Evolutionary conservation across 2,888 invertebrate genomes (phyloP).

Genomic region (Busseola fusca): DNA sequence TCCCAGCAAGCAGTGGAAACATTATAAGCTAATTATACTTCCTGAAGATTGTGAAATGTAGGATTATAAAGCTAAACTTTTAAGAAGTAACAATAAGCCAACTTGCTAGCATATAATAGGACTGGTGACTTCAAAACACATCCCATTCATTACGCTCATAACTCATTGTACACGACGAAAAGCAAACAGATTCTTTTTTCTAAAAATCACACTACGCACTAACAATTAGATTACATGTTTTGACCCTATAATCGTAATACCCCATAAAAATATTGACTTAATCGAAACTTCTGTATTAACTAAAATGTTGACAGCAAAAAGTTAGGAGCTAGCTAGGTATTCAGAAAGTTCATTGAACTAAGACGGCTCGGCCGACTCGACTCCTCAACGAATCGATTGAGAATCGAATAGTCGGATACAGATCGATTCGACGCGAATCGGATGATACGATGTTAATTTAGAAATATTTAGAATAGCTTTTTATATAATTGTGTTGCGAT

Average conservation of each 20-base stretch:
- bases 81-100: not conserved
- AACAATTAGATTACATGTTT: constrained; percentile 43
- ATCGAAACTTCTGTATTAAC: constrained; percentile 48
- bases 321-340: constrained; percentile 62
- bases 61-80: not conserved
- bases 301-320: constrained; percentile 53
- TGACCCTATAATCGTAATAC: constrained; percentile 52
- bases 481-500: constrained; percentile 47
- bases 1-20: not conserved
- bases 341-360: constrained; percentile 64
- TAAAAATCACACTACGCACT: constrained; percentile 36
- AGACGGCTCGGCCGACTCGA: constrained; percentile 60
- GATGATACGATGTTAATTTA: constrained; percentile 65
- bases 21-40: not conserved
- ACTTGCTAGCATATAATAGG: constrained; percentile 30
- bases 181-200: not conserved
- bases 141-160: constrained; percentile 11
- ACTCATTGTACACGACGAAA: constrained; percentile 2
- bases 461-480: constrained; percentile 64
- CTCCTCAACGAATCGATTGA: constrained; percentile 82
- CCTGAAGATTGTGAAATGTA: not conserved
- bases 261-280: constrained; percentile 55
- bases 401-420: constrained; percentile 78
- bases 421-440: constrained; percentile 73
- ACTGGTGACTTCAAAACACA: not conserved